Evolutionary conservation across 2,888 invertebrate species (phyloP), one percentile per base, ranked within the genome.

Genomic region (Spilosoma lubricipeda): DNA sequence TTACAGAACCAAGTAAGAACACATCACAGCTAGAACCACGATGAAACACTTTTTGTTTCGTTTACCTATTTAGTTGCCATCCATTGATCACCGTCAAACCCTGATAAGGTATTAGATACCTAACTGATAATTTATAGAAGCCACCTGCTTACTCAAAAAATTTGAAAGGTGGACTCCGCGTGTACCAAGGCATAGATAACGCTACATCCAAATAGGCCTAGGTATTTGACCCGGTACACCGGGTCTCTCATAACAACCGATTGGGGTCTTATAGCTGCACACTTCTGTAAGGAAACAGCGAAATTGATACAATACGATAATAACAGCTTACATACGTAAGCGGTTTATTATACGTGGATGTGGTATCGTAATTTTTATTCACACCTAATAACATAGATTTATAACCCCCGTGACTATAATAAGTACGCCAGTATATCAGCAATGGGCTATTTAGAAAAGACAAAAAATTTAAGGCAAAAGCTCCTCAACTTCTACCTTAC

Each of bases 181-280:
- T 52, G 20, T 52, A 52, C 52, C 52, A 52, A 52, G 52, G 52
- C 7, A 8, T 52, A 52, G 52, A 52, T 7, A 23, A 52, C 23
- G 5, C 7, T 7, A 52, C 52, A 20, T 52, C 52, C 1, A 52
- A 52, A 52, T 52, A 52, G 20, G 23, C 52, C 23, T 52, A 52
- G 20, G 52, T 52, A 5, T 52, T 7, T 23, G 8, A 2, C 23
- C 20, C 1, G 4, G 2, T 52, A 23, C 23, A 52, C 52, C 23
- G 52, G 71, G 76, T 82, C 39, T 70, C 27, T 66, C 45, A 45
- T 42, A 45, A 45, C 65, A 20, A 20, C 64, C 27, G 33, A 33
- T 36, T 36, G 23, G 33, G 36, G 18, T 64, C 27, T 33, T 52
- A 23, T 23, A 52, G 23, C 23, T 52, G 52, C 52, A 20, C 52